Evolutionary conservation across 2,888 invertebrate genomes (phyloP), one percentile per base, ranked within the genome.

Genomic region (Mycogona germanica): DNA sequence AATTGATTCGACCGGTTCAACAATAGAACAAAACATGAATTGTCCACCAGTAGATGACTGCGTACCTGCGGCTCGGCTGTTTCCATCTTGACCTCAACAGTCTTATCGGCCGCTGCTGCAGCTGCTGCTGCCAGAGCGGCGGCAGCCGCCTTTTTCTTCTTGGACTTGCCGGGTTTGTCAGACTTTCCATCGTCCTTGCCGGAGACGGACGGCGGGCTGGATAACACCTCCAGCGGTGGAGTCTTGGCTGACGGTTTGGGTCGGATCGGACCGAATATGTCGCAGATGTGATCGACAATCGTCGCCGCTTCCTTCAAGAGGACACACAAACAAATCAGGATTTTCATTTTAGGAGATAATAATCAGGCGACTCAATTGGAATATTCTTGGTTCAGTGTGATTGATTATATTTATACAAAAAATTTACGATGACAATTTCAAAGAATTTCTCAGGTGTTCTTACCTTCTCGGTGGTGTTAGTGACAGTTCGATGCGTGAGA

Each of bases 401-500:
- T 26, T 25, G 23, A n/a, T 23, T n/a, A 7, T 19, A 49, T 35
- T 41, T 41, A 19, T 17, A 41, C 17, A 9, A 54, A 55, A 37
- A 17, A 32, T 30, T 54, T 25, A 19, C 28, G 14, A 42, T 54
- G 9, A 14, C 7, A 9, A 17, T n/a, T 17, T 14, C 12, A n/a
- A 19, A 35, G n/a, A 41, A 55, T 58, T n/a, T n/a, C n/a, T n/a
- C n/a, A n/a, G n/a, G n/a, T n/a, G n/a, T n/a, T n/a, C 25, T 55
- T 57, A 76, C 77, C 70, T 78, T 79, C 56, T 78, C 77, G 64
- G 77, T 76, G 2, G 56, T 3, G 74, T 73, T 71, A 7, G 72
- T 72, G 26, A 59, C 54, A 17, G 76, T 73, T 60, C 77, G 72
- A 62, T 80, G 78, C 63, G 78, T 77, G 25, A 80, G 70, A 28